phyloP scores from a whole-genome alignment of 2,113 vertebrate species.

The Australoheros scitulus region DNA sequence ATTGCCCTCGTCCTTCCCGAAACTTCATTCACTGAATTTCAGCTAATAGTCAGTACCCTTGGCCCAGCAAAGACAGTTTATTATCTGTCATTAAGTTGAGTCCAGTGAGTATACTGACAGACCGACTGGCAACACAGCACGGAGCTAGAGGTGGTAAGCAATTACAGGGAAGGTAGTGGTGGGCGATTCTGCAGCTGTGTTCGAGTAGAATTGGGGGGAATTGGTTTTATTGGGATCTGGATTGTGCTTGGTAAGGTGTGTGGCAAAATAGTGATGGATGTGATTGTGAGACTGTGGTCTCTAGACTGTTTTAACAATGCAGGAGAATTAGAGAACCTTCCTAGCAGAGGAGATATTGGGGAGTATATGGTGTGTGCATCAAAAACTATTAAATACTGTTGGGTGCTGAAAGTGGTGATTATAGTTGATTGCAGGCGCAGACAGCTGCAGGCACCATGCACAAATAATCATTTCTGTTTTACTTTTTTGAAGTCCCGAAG shows the following conservation, averaged over 20 bases:
- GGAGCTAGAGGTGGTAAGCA: conserved; percentile 38
- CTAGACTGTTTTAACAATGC: neutral
- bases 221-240: conserved; percentile 55
- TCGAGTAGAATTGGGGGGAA: conserved; percentile 45
- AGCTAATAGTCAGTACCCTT: conserved; percentile 27
- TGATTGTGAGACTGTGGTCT: conserved; percentile 29
- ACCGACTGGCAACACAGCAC: conserved; percentile 30
- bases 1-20: neutral
- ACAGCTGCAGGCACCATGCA: neutral
- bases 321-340: neutral
- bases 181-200: conserved; percentile 1
- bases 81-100: conserved; percentile 59
- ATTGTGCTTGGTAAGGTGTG: conserved; percentile 35
- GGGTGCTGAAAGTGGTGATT: neutral
- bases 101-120: conserved; percentile 24
- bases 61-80: conserved; percentile 8
- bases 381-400: neutral
- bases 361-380: neutral
- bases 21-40: neutral
- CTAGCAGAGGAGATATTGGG: neutral
- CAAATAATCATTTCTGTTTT: neutral
- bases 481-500: neutral
- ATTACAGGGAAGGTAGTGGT: conserved; percentile 48
- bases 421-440: neutral
- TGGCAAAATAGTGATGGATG: conserved; percentile 36